Conservation (phyloP, 64 coral and sea anemone genomes). For the Porites australiensis region DNA sequence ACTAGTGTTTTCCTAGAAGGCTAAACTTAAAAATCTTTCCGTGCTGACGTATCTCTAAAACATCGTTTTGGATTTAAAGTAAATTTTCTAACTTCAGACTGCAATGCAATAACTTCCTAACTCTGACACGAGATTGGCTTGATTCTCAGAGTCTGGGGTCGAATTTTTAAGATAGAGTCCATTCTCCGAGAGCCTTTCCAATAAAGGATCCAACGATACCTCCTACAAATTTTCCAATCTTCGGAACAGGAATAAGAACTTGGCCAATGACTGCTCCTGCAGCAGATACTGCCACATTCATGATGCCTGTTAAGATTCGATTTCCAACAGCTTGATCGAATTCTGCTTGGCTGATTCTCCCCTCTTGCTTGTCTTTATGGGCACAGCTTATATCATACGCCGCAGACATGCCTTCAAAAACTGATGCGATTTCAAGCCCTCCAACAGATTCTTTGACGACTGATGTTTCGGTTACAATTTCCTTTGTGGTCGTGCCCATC, state of each 20-base stretch:
- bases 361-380: neutral
- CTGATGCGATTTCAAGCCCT: neutral
- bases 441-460: neutral
- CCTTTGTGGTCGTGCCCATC: neutral
- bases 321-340: neutral
- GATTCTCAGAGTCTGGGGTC: no score
- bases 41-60: no score
- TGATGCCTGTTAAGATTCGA: neutral
- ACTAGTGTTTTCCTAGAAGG: no score
- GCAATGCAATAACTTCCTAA: no score
- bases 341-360: neutral
- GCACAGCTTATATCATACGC: neutral
- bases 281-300: neutral
- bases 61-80: no score
- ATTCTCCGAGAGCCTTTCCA: no score
- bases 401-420: neutral
- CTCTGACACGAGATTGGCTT: no score
- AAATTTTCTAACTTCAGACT: no score
- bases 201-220: neutral
- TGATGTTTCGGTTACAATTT: neutral
- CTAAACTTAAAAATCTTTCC: no score
- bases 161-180: no score
- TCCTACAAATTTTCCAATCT: constrained; percentile 19
- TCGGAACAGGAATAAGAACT: constrained; percentile 41
- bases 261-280: constrained; percentile 16